phyloP scores from a whole-genome alignment of 2,797 vertebrate genomes.

The Danio albolineatus region DNA sequence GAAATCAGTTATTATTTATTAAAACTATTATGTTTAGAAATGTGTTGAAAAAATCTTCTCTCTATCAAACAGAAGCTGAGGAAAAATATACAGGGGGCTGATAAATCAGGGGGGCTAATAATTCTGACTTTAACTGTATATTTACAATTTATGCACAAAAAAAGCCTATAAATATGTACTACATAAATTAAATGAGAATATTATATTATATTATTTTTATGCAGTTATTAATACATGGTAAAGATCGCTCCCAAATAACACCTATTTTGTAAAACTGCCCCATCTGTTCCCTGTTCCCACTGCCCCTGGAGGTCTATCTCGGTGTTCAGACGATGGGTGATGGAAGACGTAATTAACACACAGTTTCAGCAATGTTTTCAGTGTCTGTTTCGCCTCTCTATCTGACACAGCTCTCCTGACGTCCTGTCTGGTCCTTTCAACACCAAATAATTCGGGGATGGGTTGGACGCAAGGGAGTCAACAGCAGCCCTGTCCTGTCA shows the following conservation, averaged over 20 bases:
- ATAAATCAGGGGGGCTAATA: too few relatives aligned
- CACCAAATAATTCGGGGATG: constrained; percentile 55
- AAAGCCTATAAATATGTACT: too few relatives aligned
- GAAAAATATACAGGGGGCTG: too few relatives aligned
- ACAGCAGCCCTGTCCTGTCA: constrained; percentile 15
- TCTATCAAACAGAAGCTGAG: too few relatives aligned
- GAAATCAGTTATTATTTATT: too few relatives aligned
- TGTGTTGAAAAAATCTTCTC: too few relatives aligned
- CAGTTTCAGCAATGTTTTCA: constrained; percentile 16
- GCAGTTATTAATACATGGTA: not conserved
- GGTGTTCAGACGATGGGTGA: constrained; percentile 10
- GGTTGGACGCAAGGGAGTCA: constrained; percentile 31
- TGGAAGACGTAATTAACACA: constrained; percentile 43
- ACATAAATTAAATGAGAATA: too few relatives aligned
- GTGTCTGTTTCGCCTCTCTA: constrained; percentile 35
- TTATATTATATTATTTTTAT: too few relatives aligned
- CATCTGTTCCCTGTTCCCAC: not conserved
- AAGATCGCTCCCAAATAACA: not conserved
- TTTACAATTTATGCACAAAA: too few relatives aligned
- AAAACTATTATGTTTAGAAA: too few relatives aligned
- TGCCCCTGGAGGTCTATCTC: constrained; percentile 9
- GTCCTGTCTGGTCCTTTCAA: constrained; percentile 50
- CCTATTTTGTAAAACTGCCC: not conserved
- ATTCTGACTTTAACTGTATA: too few relatives aligned
- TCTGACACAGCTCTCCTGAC: constrained; percentile 42